phyloP scores from a whole-genome alignment of 1,140 invertebrate genomes.

The Lerema accius region DNA sequence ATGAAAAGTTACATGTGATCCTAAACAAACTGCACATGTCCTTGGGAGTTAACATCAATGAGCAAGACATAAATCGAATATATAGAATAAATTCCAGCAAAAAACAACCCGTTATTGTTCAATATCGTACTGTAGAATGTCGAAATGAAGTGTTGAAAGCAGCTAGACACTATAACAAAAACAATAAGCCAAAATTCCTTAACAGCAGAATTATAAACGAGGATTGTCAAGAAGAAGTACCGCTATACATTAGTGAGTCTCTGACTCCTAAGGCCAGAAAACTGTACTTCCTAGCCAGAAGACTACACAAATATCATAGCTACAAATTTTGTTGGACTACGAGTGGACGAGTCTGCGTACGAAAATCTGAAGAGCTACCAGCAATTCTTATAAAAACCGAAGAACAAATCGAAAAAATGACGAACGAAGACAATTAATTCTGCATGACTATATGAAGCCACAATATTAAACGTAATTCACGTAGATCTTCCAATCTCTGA shows the following conservation, averaged over 20 bases:
- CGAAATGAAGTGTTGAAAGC: conserved; percentile 13
- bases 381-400: conserved; percentile 12
- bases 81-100: conserved; percentile 8
- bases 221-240: neutral
- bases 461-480: no score
- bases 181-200: neutral
- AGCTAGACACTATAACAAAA: conserved; percentile 13
- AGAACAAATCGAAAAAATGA: conserved; percentile 2
- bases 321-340: conserved; percentile 20
- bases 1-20: conserved; percentile 12
- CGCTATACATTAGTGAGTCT: conserved; percentile 7
- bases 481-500: no score
- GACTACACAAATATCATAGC: conserved; percentile 3
- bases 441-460: no score
- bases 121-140: conserved; percentile 1
- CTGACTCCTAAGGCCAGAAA: conserved; percentile 4
- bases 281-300: conserved; percentile 9
- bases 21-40: conserved; percentile 11
- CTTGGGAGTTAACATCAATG: conserved; percentile 2
- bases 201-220: conserved; percentile 15
- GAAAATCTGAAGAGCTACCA: conserved; percentile 5
- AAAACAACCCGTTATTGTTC: conserved; percentile 17
- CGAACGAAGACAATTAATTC: neutral
- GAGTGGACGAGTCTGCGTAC: conserved; percentile 7
- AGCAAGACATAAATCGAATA: conserved; percentile 2